phyloP scores from a whole-genome alignment of 1,140 invertebrate species.

The Drosophila watanabei region DNA sequence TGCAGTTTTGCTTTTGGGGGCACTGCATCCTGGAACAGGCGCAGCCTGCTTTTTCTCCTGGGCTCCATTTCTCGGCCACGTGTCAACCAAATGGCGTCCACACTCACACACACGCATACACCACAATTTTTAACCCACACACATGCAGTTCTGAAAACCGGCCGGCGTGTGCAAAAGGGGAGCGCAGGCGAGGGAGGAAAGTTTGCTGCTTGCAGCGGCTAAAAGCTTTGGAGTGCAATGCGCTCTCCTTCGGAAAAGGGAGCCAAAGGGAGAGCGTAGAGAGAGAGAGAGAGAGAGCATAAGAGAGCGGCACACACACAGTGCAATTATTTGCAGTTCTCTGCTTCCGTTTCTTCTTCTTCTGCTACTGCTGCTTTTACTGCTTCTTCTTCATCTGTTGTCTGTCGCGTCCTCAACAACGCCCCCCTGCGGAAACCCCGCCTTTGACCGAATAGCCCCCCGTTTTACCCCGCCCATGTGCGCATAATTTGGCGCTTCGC shows the following conservation, averaged over 20 bases:
- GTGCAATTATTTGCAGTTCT: conserved; percentile 80
- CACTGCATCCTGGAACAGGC: conserved; percentile 21
- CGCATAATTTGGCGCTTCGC: conserved; percentile 83
- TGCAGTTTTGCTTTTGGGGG: conserved; percentile 13
- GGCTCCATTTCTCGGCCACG: conserved; percentile 71
- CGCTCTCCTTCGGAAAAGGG: conserved; percentile 32
- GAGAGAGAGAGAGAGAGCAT: neutral
- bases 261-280: conserved; percentile 2
- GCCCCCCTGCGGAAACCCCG: neutral
- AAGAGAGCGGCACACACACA: conserved; percentile 25
- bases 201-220: conserved; percentile 55
- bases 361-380: conserved; percentile 30
- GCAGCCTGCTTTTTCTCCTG: conserved; percentile 51
- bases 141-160: conserved; percentile 61
- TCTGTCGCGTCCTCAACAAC: conserved; percentile 51
- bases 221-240: conserved; percentile 72
- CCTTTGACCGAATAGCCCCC: conserved; percentile 5
- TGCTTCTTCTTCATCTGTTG: conserved; percentile 51
- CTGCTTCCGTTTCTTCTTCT: conserved; percentile 69
- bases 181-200: conserved; percentile 38
- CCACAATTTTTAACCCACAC: conserved; percentile 15
- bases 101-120: conserved; percentile 34
- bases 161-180: conserved; percentile 65
- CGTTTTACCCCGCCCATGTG: conserved; percentile 55
- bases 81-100: conserved; percentile 79